Conservation (phyloP, 2,113 vertebrate genomes). For the Telmatochromis sp. region DNA sequence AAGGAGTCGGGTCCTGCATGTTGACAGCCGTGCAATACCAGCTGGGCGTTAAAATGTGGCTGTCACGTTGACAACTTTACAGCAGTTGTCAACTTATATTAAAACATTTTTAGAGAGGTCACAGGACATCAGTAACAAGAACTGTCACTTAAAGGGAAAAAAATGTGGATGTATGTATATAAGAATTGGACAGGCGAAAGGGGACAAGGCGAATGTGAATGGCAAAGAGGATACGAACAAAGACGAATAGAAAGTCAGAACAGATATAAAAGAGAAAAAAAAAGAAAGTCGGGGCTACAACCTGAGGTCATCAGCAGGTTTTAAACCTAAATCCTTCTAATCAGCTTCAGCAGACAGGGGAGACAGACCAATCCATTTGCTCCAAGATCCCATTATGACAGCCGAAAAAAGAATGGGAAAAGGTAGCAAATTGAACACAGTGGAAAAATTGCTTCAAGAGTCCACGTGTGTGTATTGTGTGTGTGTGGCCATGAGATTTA, state of each 20-base stretch:
- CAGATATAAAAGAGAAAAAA: conserved; percentile 18
- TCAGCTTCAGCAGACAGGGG: conserved; percentile 33
- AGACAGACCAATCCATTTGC: conserved; percentile 43
- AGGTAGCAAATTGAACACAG: conserved; percentile 33
- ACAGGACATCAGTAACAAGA: not conserved
- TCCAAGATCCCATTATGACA: conserved; percentile 58
- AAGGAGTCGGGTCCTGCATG: conserved; percentile 2
- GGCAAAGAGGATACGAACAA: conserved; percentile 19
- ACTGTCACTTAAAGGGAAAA: conserved; percentile 14
- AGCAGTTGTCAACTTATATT: conserved; percentile 49
- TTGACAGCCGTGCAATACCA: conserved; percentile 33
- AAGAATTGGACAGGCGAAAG: not conserved
- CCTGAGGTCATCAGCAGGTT: conserved; percentile 43
- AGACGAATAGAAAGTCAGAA: conserved; percentile 24
- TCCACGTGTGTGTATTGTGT: not conserved
- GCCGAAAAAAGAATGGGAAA: conserved; percentile 28
- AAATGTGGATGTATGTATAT: not conserved
- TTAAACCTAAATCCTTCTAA: conserved; percentile 53
- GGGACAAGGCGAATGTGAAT: not conserved
- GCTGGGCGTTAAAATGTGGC: conserved; percentile 8
- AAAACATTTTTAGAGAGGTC: conserved; percentile 38
- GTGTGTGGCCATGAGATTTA: not conserved
- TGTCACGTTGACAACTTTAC: conserved; percentile 56
- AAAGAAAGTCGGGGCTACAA: not conserved
- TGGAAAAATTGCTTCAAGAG: not conserved